phyloP scores from a whole-genome alignment of 1,140 invertebrate genomes.

The Micrasema longulum region DNA sequence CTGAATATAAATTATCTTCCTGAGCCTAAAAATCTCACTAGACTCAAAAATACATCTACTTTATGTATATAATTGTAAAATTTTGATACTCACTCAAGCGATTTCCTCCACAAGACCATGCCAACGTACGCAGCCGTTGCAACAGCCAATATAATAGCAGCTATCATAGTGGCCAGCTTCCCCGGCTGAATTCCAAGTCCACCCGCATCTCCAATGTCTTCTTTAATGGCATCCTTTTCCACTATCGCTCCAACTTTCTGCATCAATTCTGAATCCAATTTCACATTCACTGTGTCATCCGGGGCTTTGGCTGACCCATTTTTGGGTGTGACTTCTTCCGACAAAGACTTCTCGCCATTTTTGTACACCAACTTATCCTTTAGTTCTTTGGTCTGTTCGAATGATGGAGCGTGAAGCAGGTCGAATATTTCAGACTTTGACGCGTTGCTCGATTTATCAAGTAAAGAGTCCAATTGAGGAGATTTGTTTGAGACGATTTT shows the following conservation, averaged over 20 bases:
- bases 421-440: constrained; percentile 44
- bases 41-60: too few relatives aligned
- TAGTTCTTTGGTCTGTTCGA: neutral
- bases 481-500: constrained; percentile 47
- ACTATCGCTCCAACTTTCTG: constrained; percentile 34
- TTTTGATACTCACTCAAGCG: constrained; percentile 40
- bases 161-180: constrained; percentile 20
- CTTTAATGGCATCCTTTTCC: constrained; percentile 36
- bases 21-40: too few relatives aligned
- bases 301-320: neutral
- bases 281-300: constrained; percentile 17
- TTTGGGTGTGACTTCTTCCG: neutral
- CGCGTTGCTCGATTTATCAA: constrained; percentile 16
- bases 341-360: neutral
- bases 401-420: constrained; percentile 33
- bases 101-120: constrained; percentile 41
- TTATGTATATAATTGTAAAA: too few relatives aligned
- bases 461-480: constrained; percentile 26
- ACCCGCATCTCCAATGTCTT: neutral
- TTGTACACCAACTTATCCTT: constrained; percentile 5
- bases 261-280: constrained; percentile 41
- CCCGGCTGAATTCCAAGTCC: constrained; percentile 20
- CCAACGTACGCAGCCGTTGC: constrained; percentile 31
- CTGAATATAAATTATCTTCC: too few relatives aligned
- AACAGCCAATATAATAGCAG: constrained; percentile 27